Percentiles rank a stretch among this genome's conserved stretches.
These are phyloP conservation scores for Desmophyllum pertusum DNA, from an alignment of 92 coral and sea anemone genomes.

Conservation along the genomic window DNA sequence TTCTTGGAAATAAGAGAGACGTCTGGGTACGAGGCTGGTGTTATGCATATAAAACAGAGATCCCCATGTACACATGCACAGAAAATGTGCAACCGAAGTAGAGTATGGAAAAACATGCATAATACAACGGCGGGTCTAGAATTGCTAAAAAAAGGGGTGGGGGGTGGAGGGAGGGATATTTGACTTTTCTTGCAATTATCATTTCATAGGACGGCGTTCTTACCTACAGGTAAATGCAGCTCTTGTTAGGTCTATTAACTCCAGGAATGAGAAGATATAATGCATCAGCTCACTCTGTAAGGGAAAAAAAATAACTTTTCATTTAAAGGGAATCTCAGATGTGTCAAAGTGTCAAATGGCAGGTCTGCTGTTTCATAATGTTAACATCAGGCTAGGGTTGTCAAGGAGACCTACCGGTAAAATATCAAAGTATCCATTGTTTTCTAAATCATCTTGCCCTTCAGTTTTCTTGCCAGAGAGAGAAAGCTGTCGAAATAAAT, in stretches of 20 bases:
- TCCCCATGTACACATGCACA: no score
- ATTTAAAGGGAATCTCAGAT: no score
- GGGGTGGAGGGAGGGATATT: no score
- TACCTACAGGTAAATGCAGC: slow-evolving; percentile 91
- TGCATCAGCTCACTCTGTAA: slow-evolving; percentile 84
- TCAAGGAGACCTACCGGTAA: slow-evolving; percentile 65
- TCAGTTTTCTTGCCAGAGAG: slow-evolving; percentile 35
- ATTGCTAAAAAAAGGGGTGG: no score
- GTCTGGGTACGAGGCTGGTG: no score
- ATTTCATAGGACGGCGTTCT: not conserved
- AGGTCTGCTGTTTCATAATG: no score
- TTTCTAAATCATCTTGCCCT: slow-evolving; percentile 25
- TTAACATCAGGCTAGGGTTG: not conserved
- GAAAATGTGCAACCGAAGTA: no score
- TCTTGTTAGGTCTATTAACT: slow-evolving; percentile 70
- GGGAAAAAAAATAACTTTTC: not conserved
- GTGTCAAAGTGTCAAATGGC: no score
- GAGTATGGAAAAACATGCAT: no score
- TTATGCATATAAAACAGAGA: no score
- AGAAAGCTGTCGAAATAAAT: slow-evolving; percentile 69
- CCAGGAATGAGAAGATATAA: slow-evolving; percentile 81
- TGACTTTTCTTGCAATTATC: not conserved
- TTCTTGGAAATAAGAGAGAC: no score
- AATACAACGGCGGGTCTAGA: no score
- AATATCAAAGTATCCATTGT: slow-evolving; percentile 82